A percentile compares a stretch with the other conserved stretches of the same genome.
These are phyloP conservation scores for Leptinotarsa undecemlineata DNA, from an alignment of 1,140 invertebrate genomes.

Conservation along the genomic window DNA sequence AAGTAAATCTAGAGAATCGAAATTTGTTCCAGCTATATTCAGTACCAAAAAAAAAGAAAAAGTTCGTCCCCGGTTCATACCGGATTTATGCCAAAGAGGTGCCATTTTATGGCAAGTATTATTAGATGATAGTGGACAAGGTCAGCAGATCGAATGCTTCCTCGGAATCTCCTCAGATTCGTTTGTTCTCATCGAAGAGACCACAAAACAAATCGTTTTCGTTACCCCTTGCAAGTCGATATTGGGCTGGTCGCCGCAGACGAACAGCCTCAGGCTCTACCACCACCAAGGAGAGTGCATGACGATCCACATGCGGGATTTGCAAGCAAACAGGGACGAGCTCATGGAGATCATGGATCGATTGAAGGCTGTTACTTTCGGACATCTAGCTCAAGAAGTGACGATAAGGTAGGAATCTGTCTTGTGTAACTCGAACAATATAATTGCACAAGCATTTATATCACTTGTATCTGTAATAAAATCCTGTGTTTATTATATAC, in stretches of 20 bases:
- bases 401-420: conserved; percentile 57
- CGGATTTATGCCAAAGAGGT: conserved; percentile 69
- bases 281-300: conserved; percentile 85
- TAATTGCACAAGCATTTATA: conserved; percentile 12
- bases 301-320: conserved; percentile 69
- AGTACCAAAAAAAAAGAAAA: conserved; percentile 74
- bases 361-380: conserved; percentile 72
- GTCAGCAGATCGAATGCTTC: conserved; percentile 75
- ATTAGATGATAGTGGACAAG: conserved; percentile 71
- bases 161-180: conserved; percentile 87
- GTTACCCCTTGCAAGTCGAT: conserved; percentile 82
- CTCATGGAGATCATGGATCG: conserved; percentile 77
- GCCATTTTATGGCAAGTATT: conserved; percentile 80
- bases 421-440: background rate
- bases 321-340: conserved; percentile 72
- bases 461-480: too few relatives aligned
- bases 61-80: conserved; percentile 67
- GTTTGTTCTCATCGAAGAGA: conserved; percentile 85
- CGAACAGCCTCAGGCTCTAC: conserved; percentile 67
- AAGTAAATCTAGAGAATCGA: too few relatives aligned
- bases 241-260: conserved; percentile 63
- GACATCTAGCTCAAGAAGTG: conserved; percentile 74
- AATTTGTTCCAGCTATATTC: conserved; percentile 62
- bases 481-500: too few relatives aligned
- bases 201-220: conserved; percentile 81